Base-by-base conservation (phyloP, 2,888 invertebrate genomes). In the Kuschelorhynchus macadamiae region DNA sequence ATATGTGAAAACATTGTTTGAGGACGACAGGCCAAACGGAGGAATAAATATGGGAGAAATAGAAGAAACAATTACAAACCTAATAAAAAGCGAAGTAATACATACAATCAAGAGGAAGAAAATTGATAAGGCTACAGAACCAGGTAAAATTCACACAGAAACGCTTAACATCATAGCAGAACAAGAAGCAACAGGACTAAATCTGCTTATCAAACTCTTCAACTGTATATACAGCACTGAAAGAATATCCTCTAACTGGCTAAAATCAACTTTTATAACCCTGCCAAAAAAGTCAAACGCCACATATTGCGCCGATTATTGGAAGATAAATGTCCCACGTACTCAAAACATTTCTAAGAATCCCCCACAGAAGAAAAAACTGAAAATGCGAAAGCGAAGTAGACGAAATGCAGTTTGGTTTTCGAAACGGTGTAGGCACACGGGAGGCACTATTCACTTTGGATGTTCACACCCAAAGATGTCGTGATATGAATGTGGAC, bases 381-480 rank as follows among this genome's bases (percentile, higher is more conserved):
- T 7, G n/a, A 18, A 52, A 42, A 55, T 55, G 53, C 20, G 53
- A 55, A 12, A 18, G 11, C 7, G 17, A 39, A 16, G 21, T 42
- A 1, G n/a, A 42, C 18, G 18, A 42, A 20, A 59, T 47, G 1
- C 59, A 59, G 12, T 59, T 59, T 59, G 47, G 59, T 1, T 30
- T 59, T 8, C 12, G 36, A 17, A 49, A 47, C 25, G 44, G 47
- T 8, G 14, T 49, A 11, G 59, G 44, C 49, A 57, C 57, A 9
- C 57, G 57, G 12, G 57, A 57, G 12, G 57, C 57, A 11, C 55
- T 44, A 18, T 63, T 44, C 7, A 4, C 18, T 49, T n/a, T 42
- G 8, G 16, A 56, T 11, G 14, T 56, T 2, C 17, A 49, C 3
- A 18, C 39, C 36, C 8, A 18, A 44, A 25, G 46, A 17, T 47